Percentiles rank a stretch among this genome's conserved stretches.
These are phyloP conservation scores for Carollia perspicillata DNA, from an alignment of 2,113 vertebrate genomes.

Conservation along the genomic window DNA sequence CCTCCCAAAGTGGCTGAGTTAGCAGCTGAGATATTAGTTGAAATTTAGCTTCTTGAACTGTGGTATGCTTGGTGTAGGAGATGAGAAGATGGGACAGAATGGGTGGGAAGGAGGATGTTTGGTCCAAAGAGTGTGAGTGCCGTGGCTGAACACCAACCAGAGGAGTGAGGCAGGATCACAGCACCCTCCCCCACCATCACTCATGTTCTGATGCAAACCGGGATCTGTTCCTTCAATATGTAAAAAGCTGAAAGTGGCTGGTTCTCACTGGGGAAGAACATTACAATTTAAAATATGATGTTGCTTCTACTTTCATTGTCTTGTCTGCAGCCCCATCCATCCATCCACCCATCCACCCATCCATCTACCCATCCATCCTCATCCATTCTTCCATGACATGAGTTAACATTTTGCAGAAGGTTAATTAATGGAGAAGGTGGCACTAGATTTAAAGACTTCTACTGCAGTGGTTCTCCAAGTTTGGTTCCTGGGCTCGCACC, in stretches of 20 bases:
- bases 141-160: background rate
- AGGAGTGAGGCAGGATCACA: background rate
- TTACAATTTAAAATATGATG: background rate
- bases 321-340: background rate
- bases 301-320: background rate
- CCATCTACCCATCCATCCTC: background rate
- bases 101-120: background rate
- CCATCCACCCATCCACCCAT: rapidly evolving
- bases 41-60: background rate
- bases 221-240: background rate
- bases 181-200: too few relatives aligned
- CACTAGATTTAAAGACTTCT: background rate
- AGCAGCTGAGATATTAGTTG: too few relatives aligned
- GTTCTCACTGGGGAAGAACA: background rate
- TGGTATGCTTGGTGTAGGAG: background rate
- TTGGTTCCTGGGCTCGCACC: background rate
- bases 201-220: background rate
- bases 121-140: too few relatives aligned
- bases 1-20: background rate
- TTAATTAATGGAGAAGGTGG: background rate
- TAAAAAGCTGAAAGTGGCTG: background rate
- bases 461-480: too few relatives aligned
- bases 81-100: background rate
- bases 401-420: background rate
- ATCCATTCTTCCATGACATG: background rate